phyloP scores from a whole-genome alignment of 37 sponge, comb jelly and placozoan genomes.

The Tethya wilhelma region DNA sequence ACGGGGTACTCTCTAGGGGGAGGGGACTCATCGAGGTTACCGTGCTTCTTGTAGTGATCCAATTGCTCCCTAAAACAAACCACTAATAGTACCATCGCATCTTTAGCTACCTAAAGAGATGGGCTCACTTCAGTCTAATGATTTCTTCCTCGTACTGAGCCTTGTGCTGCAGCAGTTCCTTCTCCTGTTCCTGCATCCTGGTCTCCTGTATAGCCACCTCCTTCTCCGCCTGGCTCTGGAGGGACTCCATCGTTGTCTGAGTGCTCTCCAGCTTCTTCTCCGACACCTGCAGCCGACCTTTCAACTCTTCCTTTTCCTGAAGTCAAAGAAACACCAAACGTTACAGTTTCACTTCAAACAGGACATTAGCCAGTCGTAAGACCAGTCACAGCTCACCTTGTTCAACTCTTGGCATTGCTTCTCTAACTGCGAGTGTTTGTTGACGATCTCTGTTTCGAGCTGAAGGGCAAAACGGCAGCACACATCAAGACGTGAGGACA shows the following conservation, averaged over 20 bases:
- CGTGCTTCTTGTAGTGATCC: background rate
- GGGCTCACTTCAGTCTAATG: conserved; percentile 23
- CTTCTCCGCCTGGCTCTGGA: background rate
- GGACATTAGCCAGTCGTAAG: no score
- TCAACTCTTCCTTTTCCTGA: conserved; percentile 40
- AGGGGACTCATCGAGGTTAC: conserved; percentile 8
- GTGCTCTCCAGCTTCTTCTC: conserved; percentile 5
- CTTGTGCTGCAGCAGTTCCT: conserved; percentile 31
- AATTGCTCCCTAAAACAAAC: conserved; percentile 12
- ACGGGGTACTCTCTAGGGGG: background rate
- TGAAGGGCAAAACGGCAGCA: conserved; percentile 53
- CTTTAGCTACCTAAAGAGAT: background rate
- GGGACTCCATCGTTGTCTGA: background rate
- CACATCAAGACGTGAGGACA: conserved; percentile 38
- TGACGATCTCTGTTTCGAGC: conserved; percentile 48
- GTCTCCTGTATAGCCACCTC: background rate
- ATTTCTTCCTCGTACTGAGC: conserved; percentile 44
- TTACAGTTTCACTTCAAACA: no score
- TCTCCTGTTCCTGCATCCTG: background rate
- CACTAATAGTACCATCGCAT: background rate
- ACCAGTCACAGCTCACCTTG: conserved; percentile 27
- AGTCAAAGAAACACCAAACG: background rate
- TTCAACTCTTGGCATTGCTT: conserved; percentile 34
- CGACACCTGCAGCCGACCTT: conserved; percentile 27
- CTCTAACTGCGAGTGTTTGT: conserved; percentile 21